A percentile compares a stretch with the other conserved stretches of the same genome.
phyloP scores from a whole-genome alignment of 2,797 vertebrate genomes.

The Tarsius wallacei region DNA sequence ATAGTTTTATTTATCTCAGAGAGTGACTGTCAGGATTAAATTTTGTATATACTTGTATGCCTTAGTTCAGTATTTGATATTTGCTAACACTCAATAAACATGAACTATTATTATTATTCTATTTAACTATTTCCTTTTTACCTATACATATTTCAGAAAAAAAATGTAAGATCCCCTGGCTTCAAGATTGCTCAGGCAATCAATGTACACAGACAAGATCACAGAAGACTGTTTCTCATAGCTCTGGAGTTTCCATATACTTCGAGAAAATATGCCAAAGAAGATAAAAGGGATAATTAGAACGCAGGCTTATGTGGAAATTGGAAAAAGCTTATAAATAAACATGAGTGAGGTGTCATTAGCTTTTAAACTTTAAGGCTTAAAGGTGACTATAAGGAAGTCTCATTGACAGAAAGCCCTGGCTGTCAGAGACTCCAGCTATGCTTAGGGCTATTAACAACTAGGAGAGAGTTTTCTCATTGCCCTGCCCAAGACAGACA shows the following conservation, averaged over 20 bases:
- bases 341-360: not conserved
- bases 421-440: not conserved
- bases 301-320: conserved; percentile 50
- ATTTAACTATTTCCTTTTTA: not conserved
- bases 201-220: not conserved
- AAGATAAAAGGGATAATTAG: conserved; percentile 56
- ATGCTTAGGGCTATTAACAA: not conserved
- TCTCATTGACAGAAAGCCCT: conserved; percentile 2
- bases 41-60: not conserved
- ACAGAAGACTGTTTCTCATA: conserved; percentile 18
- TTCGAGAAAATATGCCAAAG: conserved; percentile 50
- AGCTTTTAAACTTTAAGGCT: conserved; percentile 48
- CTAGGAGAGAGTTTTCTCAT: not conserved
- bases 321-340: conserved; percentile 1
- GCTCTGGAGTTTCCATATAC: not conserved
- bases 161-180: not conserved
- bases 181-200: not conserved
- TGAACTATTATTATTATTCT: not conserved
- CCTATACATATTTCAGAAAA: conserved; percentile 45
- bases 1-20: not conserved
- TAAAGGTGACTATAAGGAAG: not conserved
- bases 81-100: not conserved
- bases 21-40: not conserved
- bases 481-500: not conserved
- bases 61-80: not conserved